phyloP scores from a whole-genome alignment of 2,113 vertebrate species.

The Centropus unirufus region DNA sequence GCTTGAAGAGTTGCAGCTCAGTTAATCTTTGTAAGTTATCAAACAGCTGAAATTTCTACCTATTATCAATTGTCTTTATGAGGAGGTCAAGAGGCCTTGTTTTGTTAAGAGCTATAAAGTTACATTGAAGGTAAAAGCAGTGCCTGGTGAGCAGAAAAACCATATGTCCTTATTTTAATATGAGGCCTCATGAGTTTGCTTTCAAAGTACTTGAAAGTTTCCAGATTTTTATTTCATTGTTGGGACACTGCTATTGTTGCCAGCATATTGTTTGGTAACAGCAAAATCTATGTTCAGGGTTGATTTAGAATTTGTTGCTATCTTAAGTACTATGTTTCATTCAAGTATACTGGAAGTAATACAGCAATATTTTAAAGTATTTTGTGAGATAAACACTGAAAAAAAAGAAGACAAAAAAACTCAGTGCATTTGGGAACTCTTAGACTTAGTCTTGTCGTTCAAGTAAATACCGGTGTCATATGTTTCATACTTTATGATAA shows the following conservation, averaged over 20 bases:
- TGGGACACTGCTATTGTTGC: neutral
- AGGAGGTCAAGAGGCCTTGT: neutral
- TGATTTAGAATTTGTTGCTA: neutral
- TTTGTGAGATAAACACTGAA: neutral
- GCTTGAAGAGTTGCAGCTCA: neutral
- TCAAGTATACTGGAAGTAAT: neutral
- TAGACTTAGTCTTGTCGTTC: neutral
- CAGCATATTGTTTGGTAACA: neutral
- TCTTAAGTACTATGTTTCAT: neutral
- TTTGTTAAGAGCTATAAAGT: neutral
- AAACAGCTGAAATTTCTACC: neutral
- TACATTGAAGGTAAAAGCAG: neutral
- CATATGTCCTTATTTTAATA: neutral
- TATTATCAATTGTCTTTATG: neutral
- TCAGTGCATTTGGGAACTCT: neutral
- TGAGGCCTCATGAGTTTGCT: neutral
- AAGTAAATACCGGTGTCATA: neutral
- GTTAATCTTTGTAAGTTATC: neutral
- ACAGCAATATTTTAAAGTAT: neutral
- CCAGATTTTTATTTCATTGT: neutral
- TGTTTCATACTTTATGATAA: constrained; percentile 20
- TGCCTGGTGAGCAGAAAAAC: neutral
- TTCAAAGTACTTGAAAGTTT: constrained; percentile 15
- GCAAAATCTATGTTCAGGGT: neutral
- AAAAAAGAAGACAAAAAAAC: neutral